These are phyloP conservation scores for Temnothorax nylanderi DNA, from an alignment of 1,140 invertebrate genomes.

Conservation along the genomic window DNA sequence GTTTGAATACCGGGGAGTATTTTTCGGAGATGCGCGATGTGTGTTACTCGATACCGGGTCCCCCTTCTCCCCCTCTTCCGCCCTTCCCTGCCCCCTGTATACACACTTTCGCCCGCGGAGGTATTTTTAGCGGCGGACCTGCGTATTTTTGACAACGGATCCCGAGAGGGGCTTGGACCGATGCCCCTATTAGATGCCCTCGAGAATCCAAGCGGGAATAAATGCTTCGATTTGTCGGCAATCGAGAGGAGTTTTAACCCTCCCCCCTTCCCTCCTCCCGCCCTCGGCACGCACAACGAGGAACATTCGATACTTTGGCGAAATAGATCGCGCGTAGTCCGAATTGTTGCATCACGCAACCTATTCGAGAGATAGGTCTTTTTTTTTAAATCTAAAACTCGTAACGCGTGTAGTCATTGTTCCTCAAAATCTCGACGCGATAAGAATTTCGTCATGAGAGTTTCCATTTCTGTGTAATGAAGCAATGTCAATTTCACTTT, in stretches of 20 bases:
- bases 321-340: not conserved
- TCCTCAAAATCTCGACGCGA: not conserved
- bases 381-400: not conserved
- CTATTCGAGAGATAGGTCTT: no score
- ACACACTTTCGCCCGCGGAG: slow-evolving; percentile 27
- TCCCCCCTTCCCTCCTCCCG: not conserved
- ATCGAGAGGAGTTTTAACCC: not conserved
- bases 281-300: not conserved
- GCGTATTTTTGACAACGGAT: slow-evolving; percentile 51
- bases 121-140: slow-evolving; percentile 44
- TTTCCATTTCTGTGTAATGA: not conserved
- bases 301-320: no score
- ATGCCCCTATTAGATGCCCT: slow-evolving; percentile 36
- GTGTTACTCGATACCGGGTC: slow-evolving; percentile 45
- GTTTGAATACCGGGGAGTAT: slow-evolving; percentile 21
- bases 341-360: not conserved
- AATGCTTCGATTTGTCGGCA: not conserved
- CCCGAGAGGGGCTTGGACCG: slow-evolving; percentile 22
- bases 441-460: no score
- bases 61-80: not conserved
- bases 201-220: not conserved
- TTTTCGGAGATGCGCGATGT: slow-evolving; percentile 39
- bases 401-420: not conserved
- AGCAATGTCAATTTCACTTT: slow-evolving; percentile 9
- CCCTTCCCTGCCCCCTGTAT: not conserved